Evolutionary conservation across 2,113 vertebrate genomes (phyloP).

Genomic region (Caracal caracal): DNA sequence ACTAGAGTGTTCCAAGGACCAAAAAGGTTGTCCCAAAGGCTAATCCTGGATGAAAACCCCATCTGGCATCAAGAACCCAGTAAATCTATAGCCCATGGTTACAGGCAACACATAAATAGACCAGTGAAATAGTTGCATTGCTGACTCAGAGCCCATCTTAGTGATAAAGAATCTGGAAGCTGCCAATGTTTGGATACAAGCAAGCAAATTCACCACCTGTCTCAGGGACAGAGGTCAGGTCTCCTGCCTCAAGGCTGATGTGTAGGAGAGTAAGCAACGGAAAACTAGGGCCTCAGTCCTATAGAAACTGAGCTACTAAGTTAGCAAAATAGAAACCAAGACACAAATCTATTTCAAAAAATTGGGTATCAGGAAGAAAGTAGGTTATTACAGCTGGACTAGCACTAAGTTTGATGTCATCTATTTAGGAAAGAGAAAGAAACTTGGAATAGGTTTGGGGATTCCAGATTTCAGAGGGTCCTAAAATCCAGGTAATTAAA

Average conservation of each 20-base stretch:
- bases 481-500: not conserved
- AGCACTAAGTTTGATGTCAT: not conserved
- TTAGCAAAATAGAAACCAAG: not conserved
- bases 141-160: not conserved
- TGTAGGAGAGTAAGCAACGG: not conserved
- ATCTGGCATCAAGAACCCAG: not conserved
- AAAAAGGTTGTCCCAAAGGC: not conserved
- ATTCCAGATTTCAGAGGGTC: not conserved
- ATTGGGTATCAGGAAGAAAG: not conserved
- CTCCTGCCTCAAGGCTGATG: not conserved
- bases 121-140: not conserved
- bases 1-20: not conserved
- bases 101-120: not conserved
- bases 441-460: not conserved
- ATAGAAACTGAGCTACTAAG: not conserved
- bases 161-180: not conserved
- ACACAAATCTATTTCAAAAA: not conserved
- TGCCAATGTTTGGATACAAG: not conserved
- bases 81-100: not conserved
- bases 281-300: not conserved
- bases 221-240: not conserved
- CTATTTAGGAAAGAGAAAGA: slow-evolving; percentile 35
- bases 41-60: not conserved
- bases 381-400: not conserved
- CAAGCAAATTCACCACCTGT: not conserved